Conservation (phyloP, 2,888 invertebrate species). For the Epinotia bilunana region DNA sequence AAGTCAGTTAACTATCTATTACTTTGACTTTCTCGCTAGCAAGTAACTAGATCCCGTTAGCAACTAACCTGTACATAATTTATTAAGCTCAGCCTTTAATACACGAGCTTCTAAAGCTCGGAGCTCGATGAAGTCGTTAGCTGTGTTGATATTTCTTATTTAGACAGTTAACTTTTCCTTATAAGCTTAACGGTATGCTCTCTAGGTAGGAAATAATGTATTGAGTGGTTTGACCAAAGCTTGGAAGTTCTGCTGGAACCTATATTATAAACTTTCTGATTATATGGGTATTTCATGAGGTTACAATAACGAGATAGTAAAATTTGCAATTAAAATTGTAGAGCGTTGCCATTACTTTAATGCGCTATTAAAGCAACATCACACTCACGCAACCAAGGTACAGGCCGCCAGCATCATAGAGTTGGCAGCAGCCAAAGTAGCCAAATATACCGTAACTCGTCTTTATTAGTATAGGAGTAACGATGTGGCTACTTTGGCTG, state of each 20-base stretch:
- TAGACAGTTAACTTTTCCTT: conserved; percentile 37
- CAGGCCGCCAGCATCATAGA: too few species aligned
- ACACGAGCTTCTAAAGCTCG: conserved; percentile 22
- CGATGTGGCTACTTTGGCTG: too few species aligned
- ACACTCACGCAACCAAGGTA: too few species aligned
- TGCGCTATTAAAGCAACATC: too few species aligned
- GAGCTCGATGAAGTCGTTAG: conserved; percentile 40
- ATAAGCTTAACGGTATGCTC: conserved; percentile 41
- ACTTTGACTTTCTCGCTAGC: not conserved
- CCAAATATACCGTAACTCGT: too few species aligned
- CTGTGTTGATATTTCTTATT: conserved; percentile 47
- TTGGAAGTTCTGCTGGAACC: not conserved
- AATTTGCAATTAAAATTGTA: too few species aligned
- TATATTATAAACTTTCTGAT: not conserved
- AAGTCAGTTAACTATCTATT: not conserved
- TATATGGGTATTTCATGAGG: not conserved
- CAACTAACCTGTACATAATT: conserved; percentile 21
- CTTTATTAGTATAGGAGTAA: too few species aligned
- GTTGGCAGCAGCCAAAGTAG: too few species aligned
- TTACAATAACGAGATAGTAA: not conserved
- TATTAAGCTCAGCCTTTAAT: conserved; percentile 22
- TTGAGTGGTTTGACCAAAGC: conserved; percentile 14
- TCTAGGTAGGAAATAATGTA: conserved; percentile 19
- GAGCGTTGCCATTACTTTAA: too few species aligned
- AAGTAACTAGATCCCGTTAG: conserved; percentile 28